Conservation (phyloP, 2,797 vertebrate species). For the Limosa lapponica region DNA sequence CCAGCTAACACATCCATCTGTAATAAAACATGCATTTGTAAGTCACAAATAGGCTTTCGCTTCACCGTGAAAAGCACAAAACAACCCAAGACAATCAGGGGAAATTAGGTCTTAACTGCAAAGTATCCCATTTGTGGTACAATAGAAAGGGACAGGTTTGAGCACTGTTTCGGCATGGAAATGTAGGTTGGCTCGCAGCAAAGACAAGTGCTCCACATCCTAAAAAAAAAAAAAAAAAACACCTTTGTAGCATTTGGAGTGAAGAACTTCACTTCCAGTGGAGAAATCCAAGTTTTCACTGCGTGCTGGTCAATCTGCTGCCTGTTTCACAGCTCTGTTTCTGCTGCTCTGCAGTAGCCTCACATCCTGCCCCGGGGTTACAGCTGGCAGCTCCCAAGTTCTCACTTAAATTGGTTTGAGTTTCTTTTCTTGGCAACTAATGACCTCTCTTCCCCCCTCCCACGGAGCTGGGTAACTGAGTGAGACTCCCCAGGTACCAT, state of each 20-base stretch:
- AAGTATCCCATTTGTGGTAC: not conserved
- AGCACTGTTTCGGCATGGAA: not conserved
- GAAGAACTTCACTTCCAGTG: not conserved
- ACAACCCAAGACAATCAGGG: not conserved
- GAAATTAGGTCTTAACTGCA: not conserved
- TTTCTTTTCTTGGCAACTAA: not conserved
- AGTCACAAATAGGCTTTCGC: not conserved
- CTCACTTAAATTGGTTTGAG: not conserved
- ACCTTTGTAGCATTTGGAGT: not conserved
- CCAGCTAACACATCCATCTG: not conserved
- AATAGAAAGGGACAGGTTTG: not conserved
- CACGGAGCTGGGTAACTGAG: not conserved
- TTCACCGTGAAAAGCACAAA: not conserved
- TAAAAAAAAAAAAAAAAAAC: not conserved
- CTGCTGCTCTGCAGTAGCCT: not conserved
- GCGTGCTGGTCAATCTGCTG: not conserved
- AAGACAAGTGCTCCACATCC: not conserved
- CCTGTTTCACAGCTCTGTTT: not conserved
- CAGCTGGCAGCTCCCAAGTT: not conserved
- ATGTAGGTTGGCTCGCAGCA: not conserved
- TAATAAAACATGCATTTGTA: fast-evolving
- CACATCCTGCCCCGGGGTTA: not conserved
- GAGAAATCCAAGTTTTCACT: not conserved
- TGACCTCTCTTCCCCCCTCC: not conserved
- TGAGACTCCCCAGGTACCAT: not conserved